Conservation (phyloP, 1,140 invertebrate species). For the Drosophila eugracilis region DNA sequence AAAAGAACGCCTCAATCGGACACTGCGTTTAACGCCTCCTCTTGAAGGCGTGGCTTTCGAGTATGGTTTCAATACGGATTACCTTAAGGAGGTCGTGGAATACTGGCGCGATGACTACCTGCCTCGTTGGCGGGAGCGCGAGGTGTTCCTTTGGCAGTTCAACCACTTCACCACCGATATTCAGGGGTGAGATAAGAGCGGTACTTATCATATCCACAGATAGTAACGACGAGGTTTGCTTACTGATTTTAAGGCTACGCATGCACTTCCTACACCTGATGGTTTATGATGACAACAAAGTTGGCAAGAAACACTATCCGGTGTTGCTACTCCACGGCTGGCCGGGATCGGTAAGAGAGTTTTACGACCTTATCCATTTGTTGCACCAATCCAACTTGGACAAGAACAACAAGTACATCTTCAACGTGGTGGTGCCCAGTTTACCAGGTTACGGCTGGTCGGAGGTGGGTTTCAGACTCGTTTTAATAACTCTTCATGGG, state of each 20-base stretch:
- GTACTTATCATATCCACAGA: constrained; percentile 57
- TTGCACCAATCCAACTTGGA: constrained; percentile 87
- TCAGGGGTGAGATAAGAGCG: constrained; percentile 85
- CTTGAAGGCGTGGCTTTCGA: constrained; percentile 88
- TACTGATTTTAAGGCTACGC: constrained; percentile 86
- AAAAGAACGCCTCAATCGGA: constrained; percentile 52
- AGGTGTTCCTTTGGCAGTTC: constrained; percentile 89
- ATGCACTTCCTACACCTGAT: constrained; percentile 90
- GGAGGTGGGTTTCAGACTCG: constrained; percentile 50
- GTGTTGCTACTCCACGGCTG: constrained; percentile 94
- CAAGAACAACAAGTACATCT: constrained; percentile 87
- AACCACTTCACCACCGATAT: constrained; percentile 91
- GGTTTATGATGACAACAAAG: constrained; percentile 85
- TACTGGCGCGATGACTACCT: constrained; percentile 92
- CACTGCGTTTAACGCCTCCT: constrained; percentile 84
- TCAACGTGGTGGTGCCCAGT: constrained; percentile 92
- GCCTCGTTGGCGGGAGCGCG: constrained; percentile 88
- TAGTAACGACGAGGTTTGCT: constrained; percentile 23
- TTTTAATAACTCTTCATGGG: no score
- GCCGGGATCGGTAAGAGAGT: constrained; percentile 95
- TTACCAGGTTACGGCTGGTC: constrained; percentile 93
- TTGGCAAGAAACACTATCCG: constrained; percentile 85
- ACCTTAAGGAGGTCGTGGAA: constrained; percentile 88
- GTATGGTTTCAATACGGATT: constrained; percentile 91
- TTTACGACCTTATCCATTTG: constrained; percentile 91